Evolutionary conservation across 2,888 invertebrate genomes (phyloP).

Genomic region (Altica lythri): DNA sequence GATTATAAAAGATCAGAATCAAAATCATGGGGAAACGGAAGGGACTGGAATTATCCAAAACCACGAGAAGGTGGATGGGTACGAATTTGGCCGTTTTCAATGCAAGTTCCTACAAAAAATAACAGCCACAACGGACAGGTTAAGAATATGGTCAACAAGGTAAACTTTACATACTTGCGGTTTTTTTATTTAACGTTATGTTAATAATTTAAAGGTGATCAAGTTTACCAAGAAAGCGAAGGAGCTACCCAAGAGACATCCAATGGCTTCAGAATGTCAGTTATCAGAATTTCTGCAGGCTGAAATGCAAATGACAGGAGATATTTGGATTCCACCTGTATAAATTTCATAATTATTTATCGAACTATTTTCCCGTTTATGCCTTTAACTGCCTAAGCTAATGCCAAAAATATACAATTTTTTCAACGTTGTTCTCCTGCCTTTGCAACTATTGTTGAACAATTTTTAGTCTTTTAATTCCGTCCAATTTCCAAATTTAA

Average conservation of each 20-base stretch:
- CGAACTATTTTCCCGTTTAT: background rate
- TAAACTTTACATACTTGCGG: slow-evolving; percentile 31
- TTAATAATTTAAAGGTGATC: slow-evolving; percentile 50
- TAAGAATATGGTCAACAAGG: slow-evolving; percentile 50
- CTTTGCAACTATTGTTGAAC: too few relatives aligned
- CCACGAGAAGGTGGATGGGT: slow-evolving; percentile 76
- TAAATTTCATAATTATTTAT: slow-evolving; percentile 40
- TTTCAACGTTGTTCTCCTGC: background rate
- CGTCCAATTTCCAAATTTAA: too few relatives aligned
- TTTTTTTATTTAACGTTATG: background rate
- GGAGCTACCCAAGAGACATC: slow-evolving; percentile 58
- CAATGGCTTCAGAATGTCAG: slow-evolving; percentile 59
- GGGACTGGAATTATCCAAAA: slow-evolving; percentile 69
- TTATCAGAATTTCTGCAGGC: slow-evolving; percentile 58
- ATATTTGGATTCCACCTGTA: slow-evolving; percentile 62
- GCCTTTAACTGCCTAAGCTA: slow-evolving; percentile 22
- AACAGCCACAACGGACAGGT: slow-evolving; percentile 36
- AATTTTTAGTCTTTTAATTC: too few relatives aligned
- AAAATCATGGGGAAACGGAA: slow-evolving; percentile 72
- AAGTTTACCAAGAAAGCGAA: slow-evolving; percentile 59
- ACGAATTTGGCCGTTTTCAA: slow-evolving; percentile 69
- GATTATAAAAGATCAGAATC: slow-evolving; percentile 56
- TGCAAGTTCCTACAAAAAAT: slow-evolving; percentile 37
- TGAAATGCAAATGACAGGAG: slow-evolving; percentile 57
- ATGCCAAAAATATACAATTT: slow-evolving; percentile 21